Evolutionary conservation across 2,888 invertebrate species (phyloP).

Genomic region (Diloba caeruleocephala): DNA sequence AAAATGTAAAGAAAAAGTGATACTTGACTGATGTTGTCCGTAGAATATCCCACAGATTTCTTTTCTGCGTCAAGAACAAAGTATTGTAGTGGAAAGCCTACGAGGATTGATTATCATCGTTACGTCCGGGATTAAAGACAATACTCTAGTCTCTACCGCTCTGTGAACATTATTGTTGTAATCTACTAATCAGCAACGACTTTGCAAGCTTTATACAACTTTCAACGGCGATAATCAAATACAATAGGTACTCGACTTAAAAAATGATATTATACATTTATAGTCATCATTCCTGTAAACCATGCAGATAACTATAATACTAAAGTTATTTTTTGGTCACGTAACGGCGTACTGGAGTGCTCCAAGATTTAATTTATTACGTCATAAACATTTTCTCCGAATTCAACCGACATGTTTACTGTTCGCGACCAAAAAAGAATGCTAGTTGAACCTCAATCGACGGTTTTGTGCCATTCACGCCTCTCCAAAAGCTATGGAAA

Average conservation of each 20-base stretch:
- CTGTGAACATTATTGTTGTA: conserved; percentile 20
- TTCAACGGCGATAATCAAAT: not conserved
- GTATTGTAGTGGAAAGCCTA: conserved; percentile 55
- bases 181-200: conserved; percentile 2
- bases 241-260: not conserved
- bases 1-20: no score
- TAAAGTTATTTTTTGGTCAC: conserved; percentile 2
- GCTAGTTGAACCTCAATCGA: conserved; percentile 16
- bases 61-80: conserved; percentile 54
- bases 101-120: conserved; percentile 57
- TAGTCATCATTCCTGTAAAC: no score
- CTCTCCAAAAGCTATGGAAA: conserved; percentile 33
- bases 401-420: conserved; percentile 13
- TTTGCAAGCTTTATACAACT: not conserved
- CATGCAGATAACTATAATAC: no score
- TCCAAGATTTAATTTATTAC: conserved; percentile 11
- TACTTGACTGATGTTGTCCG: not conserved
- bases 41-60: conserved; percentile 1
- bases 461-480: conserved; percentile 32
- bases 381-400: conserved; percentile 10
- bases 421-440: conserved; percentile 14
- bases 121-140: conserved; percentile 46
- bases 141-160: conserved; percentile 25
- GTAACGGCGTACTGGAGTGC: no score
- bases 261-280: no score